Evolutionary conservation across 2,797 vertebrate species (phyloP), one percentile per base, ranked within the genome.

Genomic region (Periophthalmus magnuspinnatus): DNA sequence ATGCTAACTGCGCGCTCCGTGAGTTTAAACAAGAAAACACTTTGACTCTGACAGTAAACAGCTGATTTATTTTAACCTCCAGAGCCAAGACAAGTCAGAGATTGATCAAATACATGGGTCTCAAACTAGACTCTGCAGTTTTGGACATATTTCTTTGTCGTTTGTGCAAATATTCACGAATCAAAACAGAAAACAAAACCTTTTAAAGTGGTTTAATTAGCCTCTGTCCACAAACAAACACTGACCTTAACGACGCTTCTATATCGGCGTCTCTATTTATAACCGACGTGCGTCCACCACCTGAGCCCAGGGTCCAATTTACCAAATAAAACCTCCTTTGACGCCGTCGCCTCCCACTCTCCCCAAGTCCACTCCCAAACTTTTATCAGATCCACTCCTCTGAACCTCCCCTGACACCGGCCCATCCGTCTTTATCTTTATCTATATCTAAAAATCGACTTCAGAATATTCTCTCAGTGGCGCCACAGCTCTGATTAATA

Each of bases 401-500:
- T 57, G 55, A 57, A 32, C 21, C 56, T 9, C 36, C 36, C 61
- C 11, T 41, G 2, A 57, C 33, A 38, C 10, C 14, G 5, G 60
- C 10, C n/a, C 60, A 62, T 62, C 21, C 13, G 19, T 62, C 13
- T 0, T 28, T 28, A 66, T 69, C 50, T 10, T n/a, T n/a, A 13
- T 17, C 58, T 68, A 8, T 28, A 64, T 65, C 28, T 72, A 3
- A 67, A 33, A n/a, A 14, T 66, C 5, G 28, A 57, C 24, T 24
- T 11, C 54, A 59, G 28, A 69, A n/a, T 24, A 67, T 17, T 22
- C n/a, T 21, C 57, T 63, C 38, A 60, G 41, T 34, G 59, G 21
- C 54, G 38, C 47, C 19, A 21, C 34, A 11, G 76, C 48, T 38
- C 2, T 32, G 38, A 47, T 67, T 57, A 50, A 75, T 83, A 41